Base-by-base conservation (phyloP, 23 tunicate species). In the Halocynthia aurantium region DNA sequence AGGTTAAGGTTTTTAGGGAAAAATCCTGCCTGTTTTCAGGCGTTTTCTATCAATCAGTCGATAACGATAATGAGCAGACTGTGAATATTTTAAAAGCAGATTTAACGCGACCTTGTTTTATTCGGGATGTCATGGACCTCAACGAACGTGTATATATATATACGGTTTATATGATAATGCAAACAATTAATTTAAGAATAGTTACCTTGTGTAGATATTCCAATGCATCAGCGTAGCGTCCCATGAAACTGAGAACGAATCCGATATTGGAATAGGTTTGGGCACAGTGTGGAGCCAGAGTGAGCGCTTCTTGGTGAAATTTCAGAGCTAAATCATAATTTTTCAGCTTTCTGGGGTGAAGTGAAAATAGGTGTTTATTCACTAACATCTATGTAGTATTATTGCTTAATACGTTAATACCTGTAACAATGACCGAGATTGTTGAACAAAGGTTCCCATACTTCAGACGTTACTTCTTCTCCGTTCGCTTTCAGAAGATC, bases 371-470 rank as follows among this genome's bases (percentile, higher is more conserved):
- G 64, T 15, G 64, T 60, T n/a, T 60, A n/a, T 60, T 72, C 10
- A 10, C 15, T 5, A 1, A 50, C 15, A 13, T 10, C 50, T n/a
- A 50, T 0, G 17, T 40, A 51, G 21, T 10, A 11, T 67, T 67
- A 67, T 50, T n/a, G 61, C 13, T 51, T 11, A 11, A 10, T 72
- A 17, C 7, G 6, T 0, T 17, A 80, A 17, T 56, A 89, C 96
- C 96, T 84, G 84, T 92, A 80, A 6, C 61, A 73, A 55, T 92
- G 98, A 7, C 93, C 98, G 13, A 92, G 72, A 78, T 92, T 92
- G 61, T 92, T 92, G 6, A 92, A 72, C 60, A 92, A 80, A 0
- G 98, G 88, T 58, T 86, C 92, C 98, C 98, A 92, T 79, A 86
- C 98, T 52, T 78, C 92, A 12, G 78, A 50, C 12, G 44, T 31